Conservation (phyloP, 2,888 invertebrate genomes). For the Rhagonycha fulva region DNA sequence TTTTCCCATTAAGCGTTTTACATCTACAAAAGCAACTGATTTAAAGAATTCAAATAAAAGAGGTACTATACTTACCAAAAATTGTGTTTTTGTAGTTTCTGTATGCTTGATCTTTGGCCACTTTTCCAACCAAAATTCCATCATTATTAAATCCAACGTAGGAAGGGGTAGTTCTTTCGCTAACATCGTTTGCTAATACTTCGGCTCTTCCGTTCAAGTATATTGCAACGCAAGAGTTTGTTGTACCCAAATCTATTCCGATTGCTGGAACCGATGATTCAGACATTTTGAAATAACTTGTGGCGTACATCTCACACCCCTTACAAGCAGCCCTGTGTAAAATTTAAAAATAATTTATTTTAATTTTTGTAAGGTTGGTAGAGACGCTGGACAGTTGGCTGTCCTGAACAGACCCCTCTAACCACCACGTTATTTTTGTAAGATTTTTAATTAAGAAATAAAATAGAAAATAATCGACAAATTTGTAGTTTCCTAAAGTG, state of each 20-base stretch:
- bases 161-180: slow-evolving; percentile 96
- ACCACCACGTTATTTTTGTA: no score
- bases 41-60: neutral
- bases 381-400: no score
- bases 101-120: slow-evolving; percentile 98
- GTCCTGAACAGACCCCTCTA: no score
- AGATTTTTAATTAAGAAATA: no score
- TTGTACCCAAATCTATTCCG: slow-evolving; percentile 98
- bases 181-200: slow-evolving; percentile 98
- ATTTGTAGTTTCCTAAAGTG: no score
- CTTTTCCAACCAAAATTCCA: slow-evolving; percentile 96
- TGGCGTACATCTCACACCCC: no score
- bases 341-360: no score
- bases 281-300: neutral
- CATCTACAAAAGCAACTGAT: slow-evolving; percentile 71
- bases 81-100: slow-evolving; percentile 98
- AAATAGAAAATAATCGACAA: no score
- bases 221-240: slow-evolving; percentile 83
- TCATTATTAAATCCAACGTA: slow-evolving; percentile 98
- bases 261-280: slow-evolving; percentile 64
- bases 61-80: slow-evolving; percentile 70
- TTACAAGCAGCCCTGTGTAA: no score
- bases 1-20: slow-evolving; percentile 96
- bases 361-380: no score
- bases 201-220: slow-evolving; percentile 97